Percentiles rank a stretch among this genome's conserved stretches.
These are phyloP conservation scores for Pampus argenteus DNA, from an alignment of 2,797 vertebrate species.

Conservation along the genomic window DNA sequence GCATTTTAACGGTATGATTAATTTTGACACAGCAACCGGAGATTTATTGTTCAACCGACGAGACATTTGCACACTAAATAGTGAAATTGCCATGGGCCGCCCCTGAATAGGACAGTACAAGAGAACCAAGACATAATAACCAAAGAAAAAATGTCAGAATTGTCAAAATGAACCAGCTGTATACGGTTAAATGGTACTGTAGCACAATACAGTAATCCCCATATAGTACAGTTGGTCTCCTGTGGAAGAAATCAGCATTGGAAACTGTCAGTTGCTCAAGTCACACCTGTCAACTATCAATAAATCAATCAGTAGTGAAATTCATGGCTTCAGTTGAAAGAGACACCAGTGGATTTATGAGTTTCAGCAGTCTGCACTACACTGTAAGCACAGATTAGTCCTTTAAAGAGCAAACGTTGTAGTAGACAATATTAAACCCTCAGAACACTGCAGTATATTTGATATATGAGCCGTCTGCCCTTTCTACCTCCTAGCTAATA, in stretches of 20 bases:
- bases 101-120: not conserved
- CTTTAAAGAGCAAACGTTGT: slow-evolving; percentile 35
- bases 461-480: slow-evolving; percentile 35
- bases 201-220: not conserved
- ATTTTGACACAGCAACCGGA: slow-evolving; percentile 12
- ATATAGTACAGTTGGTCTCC: not conserved
- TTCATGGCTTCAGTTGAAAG: not conserved
- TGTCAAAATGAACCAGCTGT: not conserved
- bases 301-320: not conserved
- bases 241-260: not conserved
- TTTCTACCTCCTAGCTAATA: slow-evolving; percentile 51
- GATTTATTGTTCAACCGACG: slow-evolving; percentile 12
- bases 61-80: slow-evolving; percentile 15
- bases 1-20: slow-evolving; percentile 13
- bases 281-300: not conserved
- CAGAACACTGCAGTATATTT: slow-evolving; percentile 38
- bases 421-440: slow-evolving; percentile 38
- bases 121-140: not conserved
- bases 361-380: slow-evolving; percentile 1
- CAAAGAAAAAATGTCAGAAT: not conserved
- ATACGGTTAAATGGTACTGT: not conserved
- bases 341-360: slow-evolving; percentile 6
- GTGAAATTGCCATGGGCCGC: not conserved
- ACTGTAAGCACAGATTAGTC: slow-evolving; percentile 25
- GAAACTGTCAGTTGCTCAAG: slow-evolving; percentile 3